Evolutionary conservation across 2,113 vertebrate genomes (phyloP).

Genomic region (Pelusios castaneus): DNA sequence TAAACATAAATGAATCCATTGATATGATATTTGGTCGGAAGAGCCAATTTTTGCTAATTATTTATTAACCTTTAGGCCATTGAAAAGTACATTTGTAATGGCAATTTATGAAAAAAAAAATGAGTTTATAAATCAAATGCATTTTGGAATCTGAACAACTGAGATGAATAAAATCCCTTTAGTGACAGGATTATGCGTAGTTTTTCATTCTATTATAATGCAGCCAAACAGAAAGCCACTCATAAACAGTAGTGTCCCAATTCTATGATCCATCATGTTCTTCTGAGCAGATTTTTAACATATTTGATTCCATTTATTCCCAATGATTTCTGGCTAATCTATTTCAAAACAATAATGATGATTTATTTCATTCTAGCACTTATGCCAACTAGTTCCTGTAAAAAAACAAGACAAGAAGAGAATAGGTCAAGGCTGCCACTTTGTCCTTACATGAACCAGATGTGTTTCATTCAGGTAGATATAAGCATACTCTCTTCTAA

Average conservation of each 20-base stretch:
- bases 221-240: not conserved
- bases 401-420: constrained; percentile 18
- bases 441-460: not conserved
- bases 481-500: not conserved
- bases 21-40: not conserved
- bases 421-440: not conserved
- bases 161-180: not conserved
- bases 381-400: not conserved
- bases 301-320: not conserved
- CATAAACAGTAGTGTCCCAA: not conserved
- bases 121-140: not conserved
- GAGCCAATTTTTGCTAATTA: not conserved
- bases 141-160: not conserved
- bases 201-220: not conserved
- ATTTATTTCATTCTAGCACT: constrained; percentile 29
- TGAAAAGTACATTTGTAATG: not conserved
- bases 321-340: constrained; percentile 5
- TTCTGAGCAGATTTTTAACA: not conserved
- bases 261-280: not conserved
- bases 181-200: not conserved
- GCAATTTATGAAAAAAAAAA: not conserved
- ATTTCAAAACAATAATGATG: not conserved
- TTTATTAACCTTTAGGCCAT: not conserved
- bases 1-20: not conserved
- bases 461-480: not conserved